phyloP scores from a whole-genome alignment of 1,140 invertebrate genomes.

The Apolygus lucorum region DNA sequence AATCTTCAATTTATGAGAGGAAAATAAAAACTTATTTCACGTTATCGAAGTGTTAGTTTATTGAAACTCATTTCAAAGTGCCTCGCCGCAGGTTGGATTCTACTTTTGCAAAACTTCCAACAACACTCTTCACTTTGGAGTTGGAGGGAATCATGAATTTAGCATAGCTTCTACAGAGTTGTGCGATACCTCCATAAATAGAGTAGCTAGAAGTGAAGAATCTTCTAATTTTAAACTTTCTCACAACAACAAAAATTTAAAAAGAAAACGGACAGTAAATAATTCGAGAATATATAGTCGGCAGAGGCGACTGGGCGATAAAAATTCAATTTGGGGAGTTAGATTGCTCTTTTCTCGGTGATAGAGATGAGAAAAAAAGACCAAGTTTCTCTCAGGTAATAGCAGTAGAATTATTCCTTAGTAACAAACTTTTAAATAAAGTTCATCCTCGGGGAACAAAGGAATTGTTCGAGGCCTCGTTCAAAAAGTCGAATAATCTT shows the following conservation, averaged over 20 bases:
- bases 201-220: neutral
- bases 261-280: conserved; percentile 1
- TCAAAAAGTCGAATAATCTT: neutral
- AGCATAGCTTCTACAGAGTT: neutral
- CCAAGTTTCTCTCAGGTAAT: conserved; percentile 1
- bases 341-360: conserved; percentile 2
- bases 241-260: neutral
- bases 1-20: no score
- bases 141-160: no score
- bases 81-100: no score
- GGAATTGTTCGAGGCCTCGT: neutral
- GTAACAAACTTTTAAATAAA: neutral
- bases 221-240: neutral
- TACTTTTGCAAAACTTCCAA: no score
- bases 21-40: no score
- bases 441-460: neutral
- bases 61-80: no score
- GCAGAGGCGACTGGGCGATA: conserved; percentile 11
- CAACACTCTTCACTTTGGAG: no score
- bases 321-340: conserved; percentile 11
- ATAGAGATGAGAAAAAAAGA: neutral
- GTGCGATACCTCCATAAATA: neutral
- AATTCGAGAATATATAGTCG: neutral
- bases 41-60: no score
- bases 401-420: neutral